Conservation (phyloP, 2,113 vertebrate species). For the Mellivora capensis region DNA sequence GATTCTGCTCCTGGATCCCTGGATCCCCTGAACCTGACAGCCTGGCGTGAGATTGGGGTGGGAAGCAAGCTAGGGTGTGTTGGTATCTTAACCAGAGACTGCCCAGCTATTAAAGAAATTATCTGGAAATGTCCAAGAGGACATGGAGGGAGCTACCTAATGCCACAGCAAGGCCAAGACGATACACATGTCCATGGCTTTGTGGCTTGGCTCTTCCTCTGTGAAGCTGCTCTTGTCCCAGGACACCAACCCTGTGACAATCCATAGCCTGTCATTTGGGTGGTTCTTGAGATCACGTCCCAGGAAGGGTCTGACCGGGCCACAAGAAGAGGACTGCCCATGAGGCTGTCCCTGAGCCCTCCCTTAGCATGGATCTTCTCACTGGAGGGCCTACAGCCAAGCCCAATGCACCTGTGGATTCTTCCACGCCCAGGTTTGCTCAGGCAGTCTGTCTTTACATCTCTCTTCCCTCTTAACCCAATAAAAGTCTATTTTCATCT, state of each 20-base stretch:
- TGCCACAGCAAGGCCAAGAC: not conserved
- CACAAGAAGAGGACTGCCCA: not conserved
- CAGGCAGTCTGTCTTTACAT: not conserved
- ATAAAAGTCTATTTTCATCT: slow-evolving; percentile 33
- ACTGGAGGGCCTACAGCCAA: not conserved
- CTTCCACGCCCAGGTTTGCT: not conserved
- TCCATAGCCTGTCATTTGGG: not conserved
- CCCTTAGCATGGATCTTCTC: not conserved
- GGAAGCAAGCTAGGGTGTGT: not conserved
- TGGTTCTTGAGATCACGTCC: not conserved
- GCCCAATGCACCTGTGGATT: not conserved
- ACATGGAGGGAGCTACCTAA: not conserved
- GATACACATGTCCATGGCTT: fast-evolving
- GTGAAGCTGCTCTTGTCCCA: not conserved
- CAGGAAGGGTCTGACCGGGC: not conserved
- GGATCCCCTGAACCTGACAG: not conserved
- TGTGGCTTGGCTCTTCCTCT: not conserved
- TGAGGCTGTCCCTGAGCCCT: fast-evolving
- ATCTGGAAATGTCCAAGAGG: not conserved
- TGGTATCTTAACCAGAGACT: not conserved
- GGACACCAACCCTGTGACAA: not conserved
- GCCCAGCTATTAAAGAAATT: not conserved
- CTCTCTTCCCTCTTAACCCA: not conserved
- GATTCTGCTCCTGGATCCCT: not conserved
- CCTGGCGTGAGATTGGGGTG: not conserved